Evolutionary conservation across 2,797 vertebrate species (phyloP), one percentile per base, ranked within the genome.

Genomic region (Myotis pilosus): DNA sequence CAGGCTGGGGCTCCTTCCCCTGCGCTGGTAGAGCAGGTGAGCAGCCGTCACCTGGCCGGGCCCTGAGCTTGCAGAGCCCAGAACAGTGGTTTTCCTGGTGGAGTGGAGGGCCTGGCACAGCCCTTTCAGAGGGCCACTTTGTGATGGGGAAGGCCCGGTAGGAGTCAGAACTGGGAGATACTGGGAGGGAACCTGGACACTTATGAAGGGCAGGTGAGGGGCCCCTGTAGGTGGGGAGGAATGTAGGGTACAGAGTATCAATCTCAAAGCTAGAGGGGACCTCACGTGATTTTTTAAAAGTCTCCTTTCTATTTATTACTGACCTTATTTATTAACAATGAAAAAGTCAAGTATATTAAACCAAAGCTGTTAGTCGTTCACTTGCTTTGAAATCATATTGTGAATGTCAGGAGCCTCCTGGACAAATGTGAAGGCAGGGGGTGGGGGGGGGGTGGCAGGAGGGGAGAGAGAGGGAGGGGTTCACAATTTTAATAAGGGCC

Each of bases 311-410:
- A 36, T 15, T 60, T 82, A 51, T 23, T 88, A 20, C 23, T 83
- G 51, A 53, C 19, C 28, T 78, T 91, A 64, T 57, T 62, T 49
- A 22, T 82, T 90, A 76, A 89, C 69, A 84, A 85, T 23, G 38
- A 60, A 88, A 91, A 93, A 51, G 79, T 47, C 55, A 66, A 44
- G 30, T 89, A 22, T 57, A 57, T 81, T 84, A 83, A 71, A 51
- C 47, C 49, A 92, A 49, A 86, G 80, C 75, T 91, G n/a, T 55
- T 71, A 60, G 6, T 5, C 8, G 20, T 64, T 84, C 25, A 16
- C 86, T 86, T 44, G 12, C 60, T 83, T 78, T 57, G 51, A 44
- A 75, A 88, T 83, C n/a, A 12, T 49, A 33, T 47, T 55, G 36
- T 75, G 71, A 83, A 76, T 78, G 69, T 95, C 25, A 66, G 78